Evolutionary conservation across 2,888 invertebrate genomes (phyloP).

Genomic region (Macrosoma leucophasiata): DNA sequence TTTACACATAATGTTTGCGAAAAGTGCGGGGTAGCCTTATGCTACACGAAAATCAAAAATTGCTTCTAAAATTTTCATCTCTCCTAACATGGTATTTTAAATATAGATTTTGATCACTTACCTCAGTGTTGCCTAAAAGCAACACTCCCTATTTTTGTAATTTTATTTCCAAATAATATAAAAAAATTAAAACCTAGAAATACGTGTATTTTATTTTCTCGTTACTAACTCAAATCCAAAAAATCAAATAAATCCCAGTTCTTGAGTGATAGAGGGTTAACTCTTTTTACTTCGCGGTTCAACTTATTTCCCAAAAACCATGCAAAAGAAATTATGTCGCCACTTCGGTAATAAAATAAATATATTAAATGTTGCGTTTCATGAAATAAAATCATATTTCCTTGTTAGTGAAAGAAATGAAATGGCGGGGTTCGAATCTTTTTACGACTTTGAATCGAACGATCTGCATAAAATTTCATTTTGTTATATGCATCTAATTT

Average conservation of each 20-base stretch:
- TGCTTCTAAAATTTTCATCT: conserved; percentile 21
- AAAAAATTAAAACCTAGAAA: neutral
- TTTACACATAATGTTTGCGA: conserved; percentile 15
- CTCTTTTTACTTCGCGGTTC: no score
- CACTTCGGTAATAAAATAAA: no score
- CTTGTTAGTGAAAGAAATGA: no score
- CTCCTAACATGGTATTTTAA: conserved; percentile 9
- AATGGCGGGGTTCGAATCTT: no score
- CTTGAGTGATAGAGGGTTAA: conserved; percentile 4
- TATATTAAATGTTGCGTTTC: no score
- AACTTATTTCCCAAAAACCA: no score
- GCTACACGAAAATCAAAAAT: conserved; percentile 22
- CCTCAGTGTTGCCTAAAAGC: conserved; percentile 1
- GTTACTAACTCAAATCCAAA: neutral
- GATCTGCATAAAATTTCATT: no score
- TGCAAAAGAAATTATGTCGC: no score
- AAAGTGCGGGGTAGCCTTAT: conserved; percentile 20
- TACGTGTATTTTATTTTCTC: conserved; percentile 2
- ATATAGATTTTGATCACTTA: neutral
- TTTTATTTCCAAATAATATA: neutral
- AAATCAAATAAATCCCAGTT: neutral
- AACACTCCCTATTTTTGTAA: conserved; percentile 1
- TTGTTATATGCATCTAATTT: no score
- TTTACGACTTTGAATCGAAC: no score
- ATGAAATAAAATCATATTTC: no score